A percentile compares a stretch with the other conserved stretches of the same genome.
Evolutionary conservation across 2,888 invertebrate species (phyloP).

Genomic region (Dryobota labecula): DNA sequence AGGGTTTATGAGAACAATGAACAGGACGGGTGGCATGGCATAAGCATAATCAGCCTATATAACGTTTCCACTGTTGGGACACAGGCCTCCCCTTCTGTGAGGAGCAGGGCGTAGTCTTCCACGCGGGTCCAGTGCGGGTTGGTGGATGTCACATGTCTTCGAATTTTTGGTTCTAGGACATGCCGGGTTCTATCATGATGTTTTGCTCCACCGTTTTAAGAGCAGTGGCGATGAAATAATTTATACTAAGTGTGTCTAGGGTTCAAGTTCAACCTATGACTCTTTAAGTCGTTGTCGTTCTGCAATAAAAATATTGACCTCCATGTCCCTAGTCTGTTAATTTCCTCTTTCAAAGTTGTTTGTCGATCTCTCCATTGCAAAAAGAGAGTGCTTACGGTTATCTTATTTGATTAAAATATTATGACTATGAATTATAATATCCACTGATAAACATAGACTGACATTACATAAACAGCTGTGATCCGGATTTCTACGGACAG

Average conservation of each 20-base stretch:
- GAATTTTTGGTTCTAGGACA: background rate
- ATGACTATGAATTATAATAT: background rate
- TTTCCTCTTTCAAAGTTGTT: background rate
- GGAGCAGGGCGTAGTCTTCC: background rate
- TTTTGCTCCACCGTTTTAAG: background rate
- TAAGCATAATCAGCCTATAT: background rate
- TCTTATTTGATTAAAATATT: background rate
- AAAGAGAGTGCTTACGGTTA: background rate
- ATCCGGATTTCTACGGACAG: background rate
- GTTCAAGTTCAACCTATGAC: background rate
- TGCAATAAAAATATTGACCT: background rate
- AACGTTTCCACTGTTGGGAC: background rate
- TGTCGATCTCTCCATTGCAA: background rate
- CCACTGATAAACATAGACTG: background rate
- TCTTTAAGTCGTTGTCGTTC: background rate
- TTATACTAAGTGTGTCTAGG: background rate
- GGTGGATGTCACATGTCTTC: background rate
- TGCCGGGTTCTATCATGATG: too few species aligned
- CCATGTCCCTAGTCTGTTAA: background rate
- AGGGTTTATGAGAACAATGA: slow-evolving; percentile 1
- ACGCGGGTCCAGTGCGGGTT: too few species aligned
- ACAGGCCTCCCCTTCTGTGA: background rate
- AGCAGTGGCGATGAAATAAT: background rate
- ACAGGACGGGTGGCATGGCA: background rate
- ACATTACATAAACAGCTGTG: background rate